These are phyloP conservation scores for Trachythela sp. DNA, from an alignment of 64 coral and sea anemone species.

Conservation along the genomic window DNA sequence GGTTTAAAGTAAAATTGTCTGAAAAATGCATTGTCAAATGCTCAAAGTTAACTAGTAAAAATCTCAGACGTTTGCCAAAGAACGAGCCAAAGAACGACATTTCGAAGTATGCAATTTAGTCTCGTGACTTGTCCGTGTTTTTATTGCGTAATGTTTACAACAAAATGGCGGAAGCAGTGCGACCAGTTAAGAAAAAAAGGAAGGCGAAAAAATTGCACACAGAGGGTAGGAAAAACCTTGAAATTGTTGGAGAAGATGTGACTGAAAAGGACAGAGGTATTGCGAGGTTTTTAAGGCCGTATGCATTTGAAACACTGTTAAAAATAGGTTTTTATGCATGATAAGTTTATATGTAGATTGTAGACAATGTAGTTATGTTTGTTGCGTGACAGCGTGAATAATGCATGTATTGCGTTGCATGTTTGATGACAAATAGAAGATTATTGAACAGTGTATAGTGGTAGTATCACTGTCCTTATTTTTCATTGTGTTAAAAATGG, in stretches of 20 bases:
- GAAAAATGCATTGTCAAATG: no score
- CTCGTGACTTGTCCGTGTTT: no score
- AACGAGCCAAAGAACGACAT: neutral
- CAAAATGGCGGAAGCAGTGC: slow-evolving; percentile 20
- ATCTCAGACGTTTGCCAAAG: neutral
- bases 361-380: no score
- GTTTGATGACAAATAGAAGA: no score
- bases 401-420: no score
- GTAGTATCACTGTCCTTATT: no score
- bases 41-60: neutral
- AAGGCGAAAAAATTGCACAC: neutral
- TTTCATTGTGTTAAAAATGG: no score
- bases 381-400: no score
- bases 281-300: neutral
- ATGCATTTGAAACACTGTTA: neutral
- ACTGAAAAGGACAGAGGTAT: neutral
- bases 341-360: no score
- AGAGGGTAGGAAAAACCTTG: neutral
- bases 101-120: neutral
- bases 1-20: no score
- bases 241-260: neutral
- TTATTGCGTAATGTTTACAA: neutral
- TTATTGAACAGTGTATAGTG: no score
- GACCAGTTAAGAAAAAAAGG: neutral
- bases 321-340: neutral